phyloP scores from a whole-genome alignment of 2,888 invertebrate genomes.

The Agonopterix subpropinquella region DNA sequence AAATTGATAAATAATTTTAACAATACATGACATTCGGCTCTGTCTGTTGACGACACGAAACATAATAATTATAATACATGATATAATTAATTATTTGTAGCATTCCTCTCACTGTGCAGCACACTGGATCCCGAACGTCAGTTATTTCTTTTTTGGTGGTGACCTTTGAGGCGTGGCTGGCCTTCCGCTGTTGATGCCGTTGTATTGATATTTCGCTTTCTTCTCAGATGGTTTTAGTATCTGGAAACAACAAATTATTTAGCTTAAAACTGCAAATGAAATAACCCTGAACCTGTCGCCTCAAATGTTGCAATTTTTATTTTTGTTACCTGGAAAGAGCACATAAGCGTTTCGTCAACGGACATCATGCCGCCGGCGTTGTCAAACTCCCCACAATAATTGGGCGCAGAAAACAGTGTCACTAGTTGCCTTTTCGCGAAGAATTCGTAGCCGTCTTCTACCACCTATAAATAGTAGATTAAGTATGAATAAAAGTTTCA shows the following conservation, averaged over 20 bases:
- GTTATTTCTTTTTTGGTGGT: slow-evolving; percentile 84
- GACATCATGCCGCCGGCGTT: slow-evolving; percentile 99
- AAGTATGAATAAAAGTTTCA: not conserved
- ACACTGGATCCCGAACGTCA: slow-evolving; percentile 65
- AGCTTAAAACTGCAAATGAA: too few species aligned
- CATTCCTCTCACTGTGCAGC: slow-evolving; percentile 71
- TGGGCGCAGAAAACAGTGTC: slow-evolving; percentile 98
- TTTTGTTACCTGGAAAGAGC: slow-evolving; percentile 94
- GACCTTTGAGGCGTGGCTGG: slow-evolving; percentile 90
- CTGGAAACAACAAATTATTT: slow-evolving; percentile 6
- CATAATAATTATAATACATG: slow-evolving; percentile 67
- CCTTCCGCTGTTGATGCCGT: slow-evolving; percentile 90
- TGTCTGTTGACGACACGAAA: slow-evolving; percentile 61
- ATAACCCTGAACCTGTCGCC: too few species aligned
- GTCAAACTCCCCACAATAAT: slow-evolving; percentile 98
- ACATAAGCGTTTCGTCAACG: slow-evolving; percentile 99
- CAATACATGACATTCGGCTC: slow-evolving; percentile 59
- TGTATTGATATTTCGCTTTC: slow-evolving; percentile 99
- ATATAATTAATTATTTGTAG: slow-evolving; percentile 73
- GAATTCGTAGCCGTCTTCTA: slow-evolving; percentile 99
- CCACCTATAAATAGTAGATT: slow-evolving; percentile 77
- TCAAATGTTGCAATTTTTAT: not conserved
- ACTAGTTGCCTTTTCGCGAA: slow-evolving; percentile 99
- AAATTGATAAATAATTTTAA: slow-evolving; percentile 69
- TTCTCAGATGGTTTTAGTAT: slow-evolving; percentile 79